These are phyloP conservation scores for Pelagia noctiluca DNA, from an alignment of 30 jellyfish, hydroid and myxozoan genomes.

Conservation along the genomic window DNA sequence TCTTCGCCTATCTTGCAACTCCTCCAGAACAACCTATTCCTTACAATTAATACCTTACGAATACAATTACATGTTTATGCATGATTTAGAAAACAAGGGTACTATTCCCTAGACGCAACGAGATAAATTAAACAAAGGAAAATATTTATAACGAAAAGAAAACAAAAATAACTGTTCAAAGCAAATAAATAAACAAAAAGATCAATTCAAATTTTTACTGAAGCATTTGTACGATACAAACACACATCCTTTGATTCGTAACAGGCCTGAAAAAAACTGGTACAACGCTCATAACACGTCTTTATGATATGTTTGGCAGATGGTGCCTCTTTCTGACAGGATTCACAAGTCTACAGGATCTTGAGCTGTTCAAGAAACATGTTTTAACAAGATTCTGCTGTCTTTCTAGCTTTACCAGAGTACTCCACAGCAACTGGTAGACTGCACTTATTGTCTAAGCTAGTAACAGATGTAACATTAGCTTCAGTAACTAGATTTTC, in stretches of 20 bases:
- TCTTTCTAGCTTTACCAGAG: conserved; percentile 51
- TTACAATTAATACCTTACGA: too few species aligned
- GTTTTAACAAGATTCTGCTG: conserved; percentile 41
- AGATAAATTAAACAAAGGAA: too few species aligned
- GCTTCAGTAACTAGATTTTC: conserved; percentile 59
- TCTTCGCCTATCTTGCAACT: too few species aligned
- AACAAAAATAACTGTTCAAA: too few species aligned
- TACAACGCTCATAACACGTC: conserved; percentile 11
- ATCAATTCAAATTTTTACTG: too few species aligned
- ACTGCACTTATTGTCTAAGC: conserved; percentile 49
- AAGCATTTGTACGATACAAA: too few species aligned
- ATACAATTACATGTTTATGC: too few species aligned
- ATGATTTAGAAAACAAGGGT: too few species aligned
- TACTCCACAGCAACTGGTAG: conserved; percentile 57
- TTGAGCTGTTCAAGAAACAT: conserved; percentile 46
- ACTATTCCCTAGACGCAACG: too few species aligned
- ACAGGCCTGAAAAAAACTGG: conserved; percentile 15
- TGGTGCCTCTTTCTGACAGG: conserved; percentile 43
- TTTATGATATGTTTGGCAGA: conserved; percentile 24
- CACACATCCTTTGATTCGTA: conserved; percentile 31
- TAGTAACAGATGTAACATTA: conserved; percentile 45
- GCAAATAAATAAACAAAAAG: too few species aligned
- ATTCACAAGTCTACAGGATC: conserved; percentile 55
- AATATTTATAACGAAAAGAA: too few species aligned
- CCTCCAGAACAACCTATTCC: too few species aligned